Conservation (phyloP, 2,797 vertebrate species). For the Acrossocheilus fasciatus region DNA sequence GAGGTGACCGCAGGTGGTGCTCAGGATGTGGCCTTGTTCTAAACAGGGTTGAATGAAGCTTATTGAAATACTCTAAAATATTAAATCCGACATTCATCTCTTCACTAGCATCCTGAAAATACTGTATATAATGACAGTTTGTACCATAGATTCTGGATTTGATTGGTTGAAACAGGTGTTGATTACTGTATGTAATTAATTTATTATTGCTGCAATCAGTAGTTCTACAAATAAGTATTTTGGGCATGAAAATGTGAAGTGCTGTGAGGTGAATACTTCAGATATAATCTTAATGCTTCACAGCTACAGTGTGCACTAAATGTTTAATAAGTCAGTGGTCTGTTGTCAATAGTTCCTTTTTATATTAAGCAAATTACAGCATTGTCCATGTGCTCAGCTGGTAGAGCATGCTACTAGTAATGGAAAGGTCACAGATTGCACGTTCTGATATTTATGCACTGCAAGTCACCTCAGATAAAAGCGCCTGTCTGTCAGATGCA, state of each 20-base stretch:
- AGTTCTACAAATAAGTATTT: background rate
- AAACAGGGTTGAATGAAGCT: conserved; percentile 44
- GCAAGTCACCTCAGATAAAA: conserved; percentile 15
- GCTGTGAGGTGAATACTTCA: background rate
- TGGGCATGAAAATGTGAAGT: background rate
- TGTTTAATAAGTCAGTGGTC: background rate
- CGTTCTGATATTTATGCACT: background rate
- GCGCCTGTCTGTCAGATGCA: background rate
- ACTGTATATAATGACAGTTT: background rate
- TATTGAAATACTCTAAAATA: conserved; percentile 31
- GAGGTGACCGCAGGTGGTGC: conserved; percentile 38
- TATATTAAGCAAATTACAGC: background rate
- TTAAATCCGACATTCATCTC: conserved; percentile 8
- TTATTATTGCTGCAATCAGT: no score
- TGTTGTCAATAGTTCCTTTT: background rate
- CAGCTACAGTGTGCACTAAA: background rate
- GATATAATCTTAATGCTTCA: background rate
- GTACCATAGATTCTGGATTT: background rate
- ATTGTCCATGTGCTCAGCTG: background rate
- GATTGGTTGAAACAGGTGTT: background rate
- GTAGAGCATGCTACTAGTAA: background rate
- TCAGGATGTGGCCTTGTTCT: conserved; percentile 51
- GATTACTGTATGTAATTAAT: background rate
- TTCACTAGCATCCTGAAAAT: background rate
- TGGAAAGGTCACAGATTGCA: conserved; percentile 29